Evolutionary conservation across 2,113 vertebrate species (phyloP).

Genomic region (Pterophyllum scalare): DNA sequence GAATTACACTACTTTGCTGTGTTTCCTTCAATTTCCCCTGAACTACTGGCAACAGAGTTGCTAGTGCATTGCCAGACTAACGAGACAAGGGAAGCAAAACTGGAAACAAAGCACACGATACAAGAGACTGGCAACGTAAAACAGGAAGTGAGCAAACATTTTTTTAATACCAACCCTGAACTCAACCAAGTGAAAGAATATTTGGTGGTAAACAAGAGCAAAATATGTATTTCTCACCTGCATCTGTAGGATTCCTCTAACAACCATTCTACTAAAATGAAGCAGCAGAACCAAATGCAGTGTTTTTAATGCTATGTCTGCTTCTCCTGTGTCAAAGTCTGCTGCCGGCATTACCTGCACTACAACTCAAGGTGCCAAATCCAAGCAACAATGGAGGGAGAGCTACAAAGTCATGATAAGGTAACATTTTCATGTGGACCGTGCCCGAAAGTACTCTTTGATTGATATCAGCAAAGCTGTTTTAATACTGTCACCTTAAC

Average conservation of each 20-base stretch:
- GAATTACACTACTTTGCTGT: background rate
- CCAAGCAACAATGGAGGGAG: background rate
- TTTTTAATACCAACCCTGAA: background rate
- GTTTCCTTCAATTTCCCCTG: background rate
- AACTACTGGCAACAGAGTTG: background rate
- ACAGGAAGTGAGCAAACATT: too few relatives aligned
- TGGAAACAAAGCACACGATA: too few relatives aligned
- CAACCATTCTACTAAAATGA: background rate
- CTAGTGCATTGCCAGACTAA: too few relatives aligned
- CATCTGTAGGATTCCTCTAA: background rate
- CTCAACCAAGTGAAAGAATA: background rate
- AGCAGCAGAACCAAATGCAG: background rate
- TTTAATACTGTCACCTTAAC: background rate
- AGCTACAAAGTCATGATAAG: background rate
- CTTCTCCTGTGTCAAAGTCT: background rate
- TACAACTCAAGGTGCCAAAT: background rate
- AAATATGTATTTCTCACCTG: background rate
- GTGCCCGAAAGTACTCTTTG: background rate
- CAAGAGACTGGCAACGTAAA: too few relatives aligned
- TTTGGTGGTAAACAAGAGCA: background rate
- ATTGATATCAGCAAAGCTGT: background rate
- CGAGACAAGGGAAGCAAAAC: too few relatives aligned
- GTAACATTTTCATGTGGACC: background rate
- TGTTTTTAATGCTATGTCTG: background rate
- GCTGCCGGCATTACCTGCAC: background rate